phyloP scores from a whole-genome alignment of 2,797 vertebrate species.

The Hafferia zeledoni region DNA sequence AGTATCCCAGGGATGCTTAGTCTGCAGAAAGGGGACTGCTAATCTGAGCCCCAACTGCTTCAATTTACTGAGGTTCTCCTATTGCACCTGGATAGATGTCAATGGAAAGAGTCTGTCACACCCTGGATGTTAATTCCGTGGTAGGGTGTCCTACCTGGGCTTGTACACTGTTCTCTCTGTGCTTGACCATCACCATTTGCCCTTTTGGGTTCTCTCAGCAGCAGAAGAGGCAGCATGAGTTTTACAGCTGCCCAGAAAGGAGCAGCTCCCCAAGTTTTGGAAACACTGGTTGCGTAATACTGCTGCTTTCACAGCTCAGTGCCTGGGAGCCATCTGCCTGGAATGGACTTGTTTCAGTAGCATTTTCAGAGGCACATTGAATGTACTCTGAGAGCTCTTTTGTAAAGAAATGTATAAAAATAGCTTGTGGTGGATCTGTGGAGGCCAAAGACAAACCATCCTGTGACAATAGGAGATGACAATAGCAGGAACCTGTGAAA shows the following conservation, averaged over 20 bases:
- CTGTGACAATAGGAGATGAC: neutral
- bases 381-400: neutral
- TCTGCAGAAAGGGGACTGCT: neutral
- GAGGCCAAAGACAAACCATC: neutral
- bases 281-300: neutral
- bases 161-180: rapidly evolving
- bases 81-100: neutral
- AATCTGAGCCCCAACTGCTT: neutral
- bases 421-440: neutral
- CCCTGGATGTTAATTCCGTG: neutral
- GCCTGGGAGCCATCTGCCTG: neutral
- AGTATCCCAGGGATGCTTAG: rapidly evolving
- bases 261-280: neutral
- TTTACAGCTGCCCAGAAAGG: neutral
- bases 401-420: neutral
- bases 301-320: neutral
- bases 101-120: neutral
- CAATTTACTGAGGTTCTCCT: neutral
- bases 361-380: neutral
- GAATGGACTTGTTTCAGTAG: neutral
- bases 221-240: neutral
- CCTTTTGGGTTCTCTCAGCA: neutral
- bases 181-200: rapidly evolving
- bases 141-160: rapidly evolving
- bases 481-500: neutral